Conservation (phyloP, 2,888 invertebrate genomes). For the Temnothorax ravouxi region DNA sequence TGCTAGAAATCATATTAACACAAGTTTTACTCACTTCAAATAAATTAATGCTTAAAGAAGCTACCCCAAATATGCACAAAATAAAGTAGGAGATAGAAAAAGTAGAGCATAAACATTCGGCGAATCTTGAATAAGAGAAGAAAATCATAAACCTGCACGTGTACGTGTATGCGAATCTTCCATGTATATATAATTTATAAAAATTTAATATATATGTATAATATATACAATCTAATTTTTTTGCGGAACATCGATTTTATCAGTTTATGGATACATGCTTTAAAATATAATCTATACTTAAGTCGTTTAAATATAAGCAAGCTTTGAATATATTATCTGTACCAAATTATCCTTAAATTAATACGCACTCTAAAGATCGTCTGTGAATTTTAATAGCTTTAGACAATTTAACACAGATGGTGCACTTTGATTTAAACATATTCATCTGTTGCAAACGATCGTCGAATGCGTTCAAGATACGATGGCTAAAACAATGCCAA, state of each 20-base stretch:
- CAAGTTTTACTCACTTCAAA: constrained; percentile 53
- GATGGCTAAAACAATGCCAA: not conserved
- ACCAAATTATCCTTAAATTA: not conserved
- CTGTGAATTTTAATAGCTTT: constrained; percentile 36
- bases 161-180: not conserved
- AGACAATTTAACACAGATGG: constrained; percentile 10
- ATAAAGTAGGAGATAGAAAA: constrained; percentile 45
- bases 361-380: constrained; percentile 50
- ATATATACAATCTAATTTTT: not conserved
- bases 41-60: constrained; percentile 37
- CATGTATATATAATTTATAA: not conserved
- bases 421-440: constrained; percentile 11
- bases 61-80: constrained; percentile 4
- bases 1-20: not conserved
- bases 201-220: not conserved
- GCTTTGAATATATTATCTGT: not conserved
- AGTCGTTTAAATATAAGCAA: not conserved
- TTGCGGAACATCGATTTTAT: not conserved
- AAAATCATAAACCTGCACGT: not conserved
- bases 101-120: not conserved
- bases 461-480: constrained; percentile 23
- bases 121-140: constrained; percentile 33
- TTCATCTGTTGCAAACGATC: not conserved
- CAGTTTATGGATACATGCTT: not conserved
- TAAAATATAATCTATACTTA: not conserved